A percentile compares a stretch with the other conserved stretches of the same genome.
phyloP scores from a whole-genome alignment of 2,888 invertebrate species.

The Melinopterus prodromus region DNA sequence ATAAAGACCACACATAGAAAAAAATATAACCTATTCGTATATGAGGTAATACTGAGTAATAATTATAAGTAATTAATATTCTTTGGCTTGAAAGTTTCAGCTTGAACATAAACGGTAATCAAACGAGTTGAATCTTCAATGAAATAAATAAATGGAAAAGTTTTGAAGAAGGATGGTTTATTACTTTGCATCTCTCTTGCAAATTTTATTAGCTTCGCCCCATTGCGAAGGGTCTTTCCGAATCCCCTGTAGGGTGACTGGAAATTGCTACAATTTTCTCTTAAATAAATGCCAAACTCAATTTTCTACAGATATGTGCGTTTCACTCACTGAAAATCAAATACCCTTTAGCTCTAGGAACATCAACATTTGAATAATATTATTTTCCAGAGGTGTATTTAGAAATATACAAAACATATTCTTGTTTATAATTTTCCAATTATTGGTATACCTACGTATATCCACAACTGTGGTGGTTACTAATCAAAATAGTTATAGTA shows the following conservation, averaged over 20 bases:
- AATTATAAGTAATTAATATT: no score
- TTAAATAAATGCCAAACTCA: neutral
- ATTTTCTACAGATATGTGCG: neutral
- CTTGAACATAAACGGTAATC: neutral
- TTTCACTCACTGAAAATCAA: neutral
- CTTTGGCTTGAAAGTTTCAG: neutral
- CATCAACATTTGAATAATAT: neutral
- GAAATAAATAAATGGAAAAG: neutral
- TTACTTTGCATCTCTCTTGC: neutral
- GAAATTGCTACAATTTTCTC: constrained; percentile 4
- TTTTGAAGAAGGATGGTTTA: neutral
- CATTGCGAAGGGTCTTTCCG: neutral
- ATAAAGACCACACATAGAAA: neutral
- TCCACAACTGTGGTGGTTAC: no score
- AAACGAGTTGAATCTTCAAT: neutral
- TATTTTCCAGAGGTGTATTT: neutral
- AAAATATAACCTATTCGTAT: neutral
- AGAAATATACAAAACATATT: neutral
- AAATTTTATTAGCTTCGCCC: neutral
- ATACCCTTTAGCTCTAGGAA: neutral
- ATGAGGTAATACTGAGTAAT: neutral
- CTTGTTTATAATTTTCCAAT: no score
- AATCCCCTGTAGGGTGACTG: neutral
- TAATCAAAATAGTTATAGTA: no score
- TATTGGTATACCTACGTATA: no score